phyloP scores from a whole-genome alignment of 2,113 vertebrate genomes.

The Dasyornis broadbenti region DNA sequence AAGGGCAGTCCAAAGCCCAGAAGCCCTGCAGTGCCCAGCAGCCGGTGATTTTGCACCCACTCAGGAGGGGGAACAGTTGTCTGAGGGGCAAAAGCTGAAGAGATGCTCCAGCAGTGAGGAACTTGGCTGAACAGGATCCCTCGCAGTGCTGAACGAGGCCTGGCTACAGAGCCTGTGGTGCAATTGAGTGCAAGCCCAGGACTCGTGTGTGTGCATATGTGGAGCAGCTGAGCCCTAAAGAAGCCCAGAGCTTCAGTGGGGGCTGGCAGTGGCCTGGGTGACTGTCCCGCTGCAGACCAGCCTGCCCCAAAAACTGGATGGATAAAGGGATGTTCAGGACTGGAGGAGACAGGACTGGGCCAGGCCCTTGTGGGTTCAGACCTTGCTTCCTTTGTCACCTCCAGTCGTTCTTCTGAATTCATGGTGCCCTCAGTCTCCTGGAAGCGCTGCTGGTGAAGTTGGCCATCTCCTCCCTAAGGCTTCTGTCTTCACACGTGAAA shows the following conservation, averaged over 20 bases:
- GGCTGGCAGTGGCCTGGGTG: background rate
- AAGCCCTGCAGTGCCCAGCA: background rate
- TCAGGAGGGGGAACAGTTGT: background rate
- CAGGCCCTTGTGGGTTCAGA: background rate
- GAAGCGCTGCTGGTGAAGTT: background rate
- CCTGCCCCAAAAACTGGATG: background rate
- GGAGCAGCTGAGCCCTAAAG: background rate
- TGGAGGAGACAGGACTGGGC: background rate
- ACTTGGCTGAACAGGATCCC: background rate
- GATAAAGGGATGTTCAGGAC: background rate
- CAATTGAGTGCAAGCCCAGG: background rate
- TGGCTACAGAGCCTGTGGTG: background rate
- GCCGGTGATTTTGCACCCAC: background rate
- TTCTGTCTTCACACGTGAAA: background rate
- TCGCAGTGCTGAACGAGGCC: background rate
- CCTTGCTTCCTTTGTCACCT: background rate
- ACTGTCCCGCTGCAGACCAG: background rate
- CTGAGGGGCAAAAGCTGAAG: background rate
- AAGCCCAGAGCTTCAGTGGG: background rate
- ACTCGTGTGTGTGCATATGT: background rate
- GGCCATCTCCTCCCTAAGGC: background rate
- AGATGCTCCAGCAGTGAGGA: background rate
- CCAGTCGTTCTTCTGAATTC: background rate
- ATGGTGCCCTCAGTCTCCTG: background rate
- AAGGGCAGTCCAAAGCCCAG: background rate